Base-by-base conservation (phyloP, 1,140 invertebrate genomes). In the Centruroides vittatus region DNA sequence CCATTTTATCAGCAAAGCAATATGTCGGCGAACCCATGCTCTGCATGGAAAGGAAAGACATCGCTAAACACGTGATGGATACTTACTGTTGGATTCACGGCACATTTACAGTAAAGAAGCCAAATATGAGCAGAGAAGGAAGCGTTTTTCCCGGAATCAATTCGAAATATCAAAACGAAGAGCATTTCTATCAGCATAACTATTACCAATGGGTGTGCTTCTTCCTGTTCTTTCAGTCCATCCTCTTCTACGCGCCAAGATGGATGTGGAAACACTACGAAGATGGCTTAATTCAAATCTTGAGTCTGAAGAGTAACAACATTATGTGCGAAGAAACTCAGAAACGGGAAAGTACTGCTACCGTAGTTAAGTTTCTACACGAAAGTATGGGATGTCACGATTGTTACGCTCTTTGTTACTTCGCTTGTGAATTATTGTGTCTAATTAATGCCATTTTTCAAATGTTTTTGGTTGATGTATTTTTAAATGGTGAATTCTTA, bases 161-260 rank as follows among this genome's bases (percentile, higher is more conserved):
- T 56, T 66, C 59, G 1, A 64, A 59, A 4, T 23, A 41, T 41
- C 63, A 23, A 34, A 59, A 64, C 10, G 59, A 61, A 66, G 55
- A 61, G 56, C 81, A 88, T 68, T 78, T 87, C n/a, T 88, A 87
- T 69, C 89, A 91, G 72, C 89, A 93, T 75, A 90, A 92, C 68
- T 96, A 95, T 74, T 96, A 96, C 74, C 93, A 95, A 79, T 96
- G 91, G 92, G 88, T 95, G 46, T 92, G 89, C 71, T 91, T 96
- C 71, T 85, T n/a, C n/a, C n/a, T 89, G n/a, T 69, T 72, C 36
- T 68, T 70, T 48, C 72, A 74, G 65, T 59, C 62, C 3, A 55
- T 60, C 75, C 77, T 96, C 68, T 98, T 97, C 49, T 95, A 95
- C 78, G 85, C 90, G 62, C 93, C 93, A 49, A 82, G 92, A 69